Percentiles rank a stretch among this genome's conserved stretches.
These are phyloP conservation scores for Porites divaricata DNA, from an alignment of 92 coral and sea anemone genomes.

Conservation along the genomic window DNA sequence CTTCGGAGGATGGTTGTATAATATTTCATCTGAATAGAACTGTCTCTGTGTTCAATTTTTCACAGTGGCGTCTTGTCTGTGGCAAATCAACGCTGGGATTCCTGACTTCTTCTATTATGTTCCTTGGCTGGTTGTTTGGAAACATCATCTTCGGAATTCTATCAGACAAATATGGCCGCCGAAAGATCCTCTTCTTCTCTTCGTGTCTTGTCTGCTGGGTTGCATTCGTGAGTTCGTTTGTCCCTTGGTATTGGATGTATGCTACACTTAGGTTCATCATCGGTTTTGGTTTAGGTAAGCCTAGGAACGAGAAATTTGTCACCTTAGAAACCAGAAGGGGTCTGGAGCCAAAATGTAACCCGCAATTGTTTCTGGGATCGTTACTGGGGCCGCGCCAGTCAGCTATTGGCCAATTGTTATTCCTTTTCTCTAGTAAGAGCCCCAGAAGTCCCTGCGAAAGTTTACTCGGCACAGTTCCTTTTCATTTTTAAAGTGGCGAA, in stretches of 20 bases:
- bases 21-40: too few relatives aligned
- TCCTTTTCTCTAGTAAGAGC: not conserved
- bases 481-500: too few relatives aligned
- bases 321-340: not conserved
- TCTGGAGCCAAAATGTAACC: too few relatives aligned
- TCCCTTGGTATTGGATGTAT: conserved; percentile 87
- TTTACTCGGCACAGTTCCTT: too few relatives aligned
- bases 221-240: conserved; percentile 86
- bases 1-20: too few relatives aligned
- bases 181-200: conserved; percentile 81
- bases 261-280: conserved; percentile 83
- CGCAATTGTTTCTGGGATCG: too few relatives aligned
- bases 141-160: conserved; percentile 88
- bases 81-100: conserved; percentile 74
- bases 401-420: not conserved
- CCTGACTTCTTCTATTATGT: conserved; percentile 81
- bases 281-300: conserved; percentile 96
- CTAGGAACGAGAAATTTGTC: not conserved
- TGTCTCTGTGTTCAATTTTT: not conserved
- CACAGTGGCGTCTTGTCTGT: conserved; percentile 95
- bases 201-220: conserved; percentile 88
- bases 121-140: conserved; percentile 94
- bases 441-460: too few relatives aligned
- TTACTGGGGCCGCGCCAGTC: too few relatives aligned
- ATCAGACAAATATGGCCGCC: conserved; percentile 97